phyloP scores from a whole-genome alignment of 2,113 vertebrate species.

The Buteo buteo region DNA sequence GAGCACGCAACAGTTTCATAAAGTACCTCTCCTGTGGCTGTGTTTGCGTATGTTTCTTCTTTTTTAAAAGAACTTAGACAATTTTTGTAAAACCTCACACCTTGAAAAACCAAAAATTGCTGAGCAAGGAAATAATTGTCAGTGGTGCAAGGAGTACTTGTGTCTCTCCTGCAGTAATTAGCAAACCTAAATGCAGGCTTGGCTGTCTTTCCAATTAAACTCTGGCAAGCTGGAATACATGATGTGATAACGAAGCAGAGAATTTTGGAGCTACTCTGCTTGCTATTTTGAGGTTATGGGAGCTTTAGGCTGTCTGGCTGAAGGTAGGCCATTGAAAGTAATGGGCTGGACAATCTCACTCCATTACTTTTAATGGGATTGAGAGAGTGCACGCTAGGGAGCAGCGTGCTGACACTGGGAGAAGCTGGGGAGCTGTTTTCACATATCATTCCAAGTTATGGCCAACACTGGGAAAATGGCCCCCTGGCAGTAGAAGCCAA shows the following conservation, averaged over 20 bases:
- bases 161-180: constrained; percentile 37
- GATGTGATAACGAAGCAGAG: constrained; percentile 12
- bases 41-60: background rate
- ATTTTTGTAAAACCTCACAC: background rate
- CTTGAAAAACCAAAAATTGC: background rate
- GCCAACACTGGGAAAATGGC: background rate
- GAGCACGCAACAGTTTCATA: background rate
- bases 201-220: constrained; percentile 26
- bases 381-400: background rate
- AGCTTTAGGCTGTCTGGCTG: constrained; percentile 39
- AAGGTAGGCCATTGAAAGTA: constrained; percentile 31
- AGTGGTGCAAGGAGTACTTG: background rate
- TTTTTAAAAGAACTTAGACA: background rate
- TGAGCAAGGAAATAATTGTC: background rate
- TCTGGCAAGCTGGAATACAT: background rate
- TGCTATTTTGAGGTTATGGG: background rate
- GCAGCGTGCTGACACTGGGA: background rate
- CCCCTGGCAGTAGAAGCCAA: background rate
- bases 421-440: constrained; percentile 10
- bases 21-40: background rate
- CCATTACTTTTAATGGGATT: constrained; percentile 61
- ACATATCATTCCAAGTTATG: background rate
- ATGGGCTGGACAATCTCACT: constrained; percentile 58
- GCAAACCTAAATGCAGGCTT: background rate
- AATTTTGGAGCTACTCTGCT: background rate